Evolutionary conservation across 53 echinoderm and acorn worm genomes (phyloP), one percentile per base, ranked within the genome.

Genomic region (Arbacia lixula): DNA sequence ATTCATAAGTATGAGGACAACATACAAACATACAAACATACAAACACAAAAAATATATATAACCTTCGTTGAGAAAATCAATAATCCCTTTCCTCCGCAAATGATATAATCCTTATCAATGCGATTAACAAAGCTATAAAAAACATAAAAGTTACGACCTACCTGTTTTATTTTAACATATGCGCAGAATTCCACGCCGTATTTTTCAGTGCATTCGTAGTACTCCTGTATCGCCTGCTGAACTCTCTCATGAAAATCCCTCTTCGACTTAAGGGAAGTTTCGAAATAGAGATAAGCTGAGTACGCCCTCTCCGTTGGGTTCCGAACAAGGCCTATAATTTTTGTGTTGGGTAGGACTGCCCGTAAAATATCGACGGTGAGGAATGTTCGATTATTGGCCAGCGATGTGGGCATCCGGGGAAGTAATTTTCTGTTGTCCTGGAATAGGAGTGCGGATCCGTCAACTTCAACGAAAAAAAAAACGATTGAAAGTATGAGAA

Each of bases 261-360:
- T 30, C 0, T 71, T 32, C 24, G 71, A 71, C 71, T 72, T 82
- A 12, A 4, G 33, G 9, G 35, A 26, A 33, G 28, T 67, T 36
- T 82, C 72, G 52, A 88, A 60, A 49, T 82, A 52, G 28, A 82
- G 31, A 29, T 88, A 88, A 6, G 81, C 82, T 1, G 88, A 88
- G 43, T 71, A 88, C 29, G 81, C 82, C 6, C 88, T 34, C 5
- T 88, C 88, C 24, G 83, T 60, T 8, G 88, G 88, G 35, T 88
- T 83, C 28, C 88, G 82, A 32, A 88, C 49, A 22, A 88, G 81
- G 21, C 69, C 81, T 24, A 88, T 83, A 12, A 88, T 30, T 51
- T 83, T 66, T 36, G 83, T 71, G 35, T 57, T 34, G 4, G 88
- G 88, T 33, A 81, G 88, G 12, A 82, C 82, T 26, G 88, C 88